Evolutionary conservation across 64 coral and sea anemone species (phyloP).

Genomic region (Actinia tenebrosa): DNA sequence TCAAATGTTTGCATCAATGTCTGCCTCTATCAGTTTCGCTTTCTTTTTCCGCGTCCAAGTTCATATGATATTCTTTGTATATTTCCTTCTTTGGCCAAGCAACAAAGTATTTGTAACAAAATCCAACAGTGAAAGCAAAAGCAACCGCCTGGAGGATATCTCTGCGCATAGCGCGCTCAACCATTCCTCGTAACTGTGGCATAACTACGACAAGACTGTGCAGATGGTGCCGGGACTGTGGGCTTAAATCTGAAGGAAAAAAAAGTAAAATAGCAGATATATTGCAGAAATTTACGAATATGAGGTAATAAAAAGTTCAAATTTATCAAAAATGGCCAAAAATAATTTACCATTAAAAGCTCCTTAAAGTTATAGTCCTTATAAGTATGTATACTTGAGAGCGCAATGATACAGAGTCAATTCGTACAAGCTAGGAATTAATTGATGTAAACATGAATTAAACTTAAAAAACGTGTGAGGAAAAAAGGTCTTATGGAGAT

Average conservation of each 20-base stretch:
- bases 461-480: too few relatives aligned
- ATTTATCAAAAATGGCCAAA: too few relatives aligned
- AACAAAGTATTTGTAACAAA: constrained; percentile 38
- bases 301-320: too few relatives aligned
- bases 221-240: background rate
- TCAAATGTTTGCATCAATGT: constrained; percentile 14
- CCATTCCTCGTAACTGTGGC: constrained; percentile 39
- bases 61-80: constrained; percentile 24
- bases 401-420: too few relatives aligned
- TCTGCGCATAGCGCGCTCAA: background rate
- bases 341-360: too few relatives aligned
- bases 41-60: constrained; percentile 29
- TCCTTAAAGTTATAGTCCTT: too few relatives aligned
- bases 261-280: too few relatives aligned
- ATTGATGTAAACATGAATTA: too few relatives aligned
- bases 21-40: constrained; percentile 28
- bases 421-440: too few relatives aligned
- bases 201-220: background rate
- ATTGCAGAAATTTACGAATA: too few relatives aligned
- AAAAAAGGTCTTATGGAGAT: too few relatives aligned
- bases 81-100: constrained; percentile 47
- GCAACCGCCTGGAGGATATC: constrained; percentile 20
- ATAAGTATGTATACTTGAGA: too few relatives aligned
- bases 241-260: background rate
- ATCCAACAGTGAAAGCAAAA: constrained; percentile 8